Percentiles rank a stretch among this genome's conserved stretches.
phyloP scores from a whole-genome alignment of 2,888 invertebrate genomes.

The Cheilosia grossa region DNA sequence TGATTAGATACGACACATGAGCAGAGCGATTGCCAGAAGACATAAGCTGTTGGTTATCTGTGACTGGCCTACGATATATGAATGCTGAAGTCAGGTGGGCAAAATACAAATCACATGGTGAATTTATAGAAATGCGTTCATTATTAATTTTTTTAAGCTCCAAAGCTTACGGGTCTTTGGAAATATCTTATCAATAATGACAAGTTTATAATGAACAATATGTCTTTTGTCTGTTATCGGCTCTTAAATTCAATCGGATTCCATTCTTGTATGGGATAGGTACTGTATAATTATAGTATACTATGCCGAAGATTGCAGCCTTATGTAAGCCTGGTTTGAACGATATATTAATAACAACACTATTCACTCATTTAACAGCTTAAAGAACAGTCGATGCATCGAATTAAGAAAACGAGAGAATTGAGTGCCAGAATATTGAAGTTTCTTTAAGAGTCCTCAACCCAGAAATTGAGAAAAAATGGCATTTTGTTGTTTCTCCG shows the following conservation, averaged over 20 bases:
- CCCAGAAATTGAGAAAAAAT: no score
- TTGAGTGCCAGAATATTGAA: no score
- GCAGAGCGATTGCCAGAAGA: neutral
- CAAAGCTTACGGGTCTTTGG: neutral
- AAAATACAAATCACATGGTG: constrained; percentile 7
- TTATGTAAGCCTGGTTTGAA: no score
- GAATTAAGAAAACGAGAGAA: no score
- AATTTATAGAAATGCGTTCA: neutral
- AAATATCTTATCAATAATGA: constrained; percentile 12
- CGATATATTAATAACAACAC: no score
- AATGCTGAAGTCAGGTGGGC: neutral
- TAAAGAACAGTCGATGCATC: no score
- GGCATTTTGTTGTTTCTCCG: no score
- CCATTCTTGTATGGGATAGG: neutral
- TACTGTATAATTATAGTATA: no score
- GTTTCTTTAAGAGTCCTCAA: no score
- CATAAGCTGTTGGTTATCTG: neutral
- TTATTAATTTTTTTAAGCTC: constrained; percentile 1
- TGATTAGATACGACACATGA: constrained; percentile 48
- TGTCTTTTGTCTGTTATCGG: neutral
- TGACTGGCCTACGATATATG: neutral
- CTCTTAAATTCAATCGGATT: neutral
- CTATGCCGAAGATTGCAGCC: no score
- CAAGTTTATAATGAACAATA: neutral
- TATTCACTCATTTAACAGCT: no score